phyloP scores from a whole-genome alignment of 2,888 invertebrate genomes.

The Acrocera orbiculus region DNA sequence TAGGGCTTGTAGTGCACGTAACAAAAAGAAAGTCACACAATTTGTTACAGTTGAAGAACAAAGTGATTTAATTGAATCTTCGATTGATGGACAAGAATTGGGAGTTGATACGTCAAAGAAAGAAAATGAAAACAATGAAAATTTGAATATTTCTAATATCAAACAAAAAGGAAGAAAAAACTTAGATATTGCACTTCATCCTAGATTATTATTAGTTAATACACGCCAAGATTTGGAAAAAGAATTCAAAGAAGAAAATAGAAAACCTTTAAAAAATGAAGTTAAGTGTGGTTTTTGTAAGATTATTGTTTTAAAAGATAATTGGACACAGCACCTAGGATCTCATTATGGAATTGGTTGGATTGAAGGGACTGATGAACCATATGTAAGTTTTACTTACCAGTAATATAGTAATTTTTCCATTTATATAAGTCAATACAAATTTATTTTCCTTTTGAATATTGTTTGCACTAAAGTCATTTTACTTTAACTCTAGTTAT shows the following conservation, averaged over 20 bases:
- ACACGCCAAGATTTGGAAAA: conserved; percentile 20
- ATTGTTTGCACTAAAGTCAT: too few relatives aligned
- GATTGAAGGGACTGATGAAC: conserved; percentile 15
- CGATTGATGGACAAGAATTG: too few relatives aligned
- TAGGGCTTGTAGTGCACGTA: conserved; percentile 15
- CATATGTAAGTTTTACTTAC: conserved; percentile 18
- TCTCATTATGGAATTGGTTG: conserved; percentile 28
- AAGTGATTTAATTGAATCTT: too few relatives aligned
- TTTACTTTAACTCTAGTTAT: too few relatives aligned
- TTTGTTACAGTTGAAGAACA: neutral
- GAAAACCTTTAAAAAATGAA: conserved; percentile 3
- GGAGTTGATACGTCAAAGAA: neutral
- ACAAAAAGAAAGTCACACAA: neutral
- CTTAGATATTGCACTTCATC: conserved; percentile 15
- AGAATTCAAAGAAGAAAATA: conserved; percentile 15
- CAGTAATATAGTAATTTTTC: too few relatives aligned
- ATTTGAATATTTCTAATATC: neutral
- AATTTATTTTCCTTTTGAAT: too few relatives aligned
- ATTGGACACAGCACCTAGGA: conserved; percentile 20
- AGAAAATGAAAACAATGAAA: neutral
- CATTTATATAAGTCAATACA: too few relatives aligned
- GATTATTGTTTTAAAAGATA: conserved; percentile 9
- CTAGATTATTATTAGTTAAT: conserved; percentile 20
- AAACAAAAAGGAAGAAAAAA: neutral
- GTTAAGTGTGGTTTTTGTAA: conserved; percentile 25